Conservation (phyloP, 2,888 invertebrate species). For the Rapana venosa region DNA sequence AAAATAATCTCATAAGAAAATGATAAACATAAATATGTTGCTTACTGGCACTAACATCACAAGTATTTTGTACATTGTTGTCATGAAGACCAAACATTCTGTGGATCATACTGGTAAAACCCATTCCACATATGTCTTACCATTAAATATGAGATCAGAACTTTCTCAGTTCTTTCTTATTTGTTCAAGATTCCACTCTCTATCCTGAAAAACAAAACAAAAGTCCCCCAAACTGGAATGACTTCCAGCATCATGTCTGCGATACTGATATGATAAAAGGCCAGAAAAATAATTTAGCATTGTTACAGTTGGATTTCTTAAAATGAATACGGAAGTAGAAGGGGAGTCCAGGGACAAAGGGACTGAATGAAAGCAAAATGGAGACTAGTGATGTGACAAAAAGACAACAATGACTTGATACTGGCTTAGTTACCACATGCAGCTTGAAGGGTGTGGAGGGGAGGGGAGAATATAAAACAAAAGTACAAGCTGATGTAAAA, state of each 20-base stretch:
- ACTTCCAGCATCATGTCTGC: not conserved
- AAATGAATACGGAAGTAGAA: not conserved
- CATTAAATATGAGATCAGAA: conserved; percentile 6
- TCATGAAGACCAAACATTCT: not conserved
- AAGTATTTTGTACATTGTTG: not conserved
- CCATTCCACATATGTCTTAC: not conserved
- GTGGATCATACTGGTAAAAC: not conserved
- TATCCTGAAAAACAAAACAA: not conserved
- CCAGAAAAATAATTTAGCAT: not conserved
- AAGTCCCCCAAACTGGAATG: not conserved
- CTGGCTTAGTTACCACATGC: conserved; percentile 1
- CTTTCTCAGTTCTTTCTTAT: not conserved
- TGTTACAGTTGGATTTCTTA: conserved; percentile 4
- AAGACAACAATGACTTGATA: not conserved
- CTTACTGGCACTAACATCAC: not conserved
- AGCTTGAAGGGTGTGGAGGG: not conserved
- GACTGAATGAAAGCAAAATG: not conserved
- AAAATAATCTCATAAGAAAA: not conserved
- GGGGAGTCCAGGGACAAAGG: not conserved
- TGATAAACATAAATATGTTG: not conserved
- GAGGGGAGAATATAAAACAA: not conserved
- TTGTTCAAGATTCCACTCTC: not conserved
- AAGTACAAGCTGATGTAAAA: not conserved
- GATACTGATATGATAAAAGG: not conserved
- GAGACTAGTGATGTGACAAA: conserved; percentile 7